Conservation (phyloP, 2,113 vertebrate genomes). For the Excalfactoria chinensis region DNA sequence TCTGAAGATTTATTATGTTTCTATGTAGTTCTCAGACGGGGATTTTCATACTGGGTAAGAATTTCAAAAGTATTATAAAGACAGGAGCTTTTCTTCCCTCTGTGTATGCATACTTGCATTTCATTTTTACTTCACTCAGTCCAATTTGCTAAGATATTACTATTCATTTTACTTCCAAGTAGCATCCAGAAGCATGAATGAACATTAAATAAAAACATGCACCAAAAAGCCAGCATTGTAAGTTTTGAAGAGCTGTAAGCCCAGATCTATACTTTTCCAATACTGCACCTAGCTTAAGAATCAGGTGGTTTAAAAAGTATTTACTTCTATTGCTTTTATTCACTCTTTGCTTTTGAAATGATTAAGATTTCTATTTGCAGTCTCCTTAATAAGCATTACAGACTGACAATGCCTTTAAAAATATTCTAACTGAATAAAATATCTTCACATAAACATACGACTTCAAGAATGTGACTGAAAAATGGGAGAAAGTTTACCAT, state of each 20-base stretch:
- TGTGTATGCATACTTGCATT: not conserved
- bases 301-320: not conserved
- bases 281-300: not conserved
- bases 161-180: not conserved
- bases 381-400: not conserved
- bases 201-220: not conserved
- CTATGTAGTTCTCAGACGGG: not conserved
- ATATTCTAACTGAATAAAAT: not conserved
- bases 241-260: not conserved
- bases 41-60: not conserved
- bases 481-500: not conserved
- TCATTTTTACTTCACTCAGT: not conserved
- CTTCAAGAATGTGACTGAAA: not conserved
- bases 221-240: not conserved
- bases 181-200: not conserved
- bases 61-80: not conserved
- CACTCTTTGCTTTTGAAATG: not conserved
- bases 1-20: not conserved
- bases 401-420: slow-evolving; percentile 8
- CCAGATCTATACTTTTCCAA: not conserved
- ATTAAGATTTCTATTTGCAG: not conserved
- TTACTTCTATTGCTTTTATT: not conserved
- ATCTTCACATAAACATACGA: not conserved
- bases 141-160: not conserved
- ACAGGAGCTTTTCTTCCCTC: not conserved